Conservation (phyloP, 2,113 vertebrate genomes). For the Poecilia latipinna region DNA sequence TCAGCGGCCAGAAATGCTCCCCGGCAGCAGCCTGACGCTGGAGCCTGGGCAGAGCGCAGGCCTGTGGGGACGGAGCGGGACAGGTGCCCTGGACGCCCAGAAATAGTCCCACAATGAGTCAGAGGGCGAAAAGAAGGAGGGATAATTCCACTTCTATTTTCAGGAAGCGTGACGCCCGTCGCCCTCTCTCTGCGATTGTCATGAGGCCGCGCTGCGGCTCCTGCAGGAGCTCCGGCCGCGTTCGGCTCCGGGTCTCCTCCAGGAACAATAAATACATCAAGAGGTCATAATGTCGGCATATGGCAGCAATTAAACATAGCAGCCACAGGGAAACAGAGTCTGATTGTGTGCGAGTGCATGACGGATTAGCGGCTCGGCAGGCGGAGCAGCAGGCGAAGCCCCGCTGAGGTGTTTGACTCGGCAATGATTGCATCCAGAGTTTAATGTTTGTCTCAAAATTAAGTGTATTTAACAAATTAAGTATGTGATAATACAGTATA, state of each 20-base stretch:
- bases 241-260: slow-evolving; percentile 14
- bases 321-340: background rate
- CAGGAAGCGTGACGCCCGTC: slow-evolving; percentile 40
- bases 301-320: background rate
- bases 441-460: no score
- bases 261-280: slow-evolving; percentile 11
- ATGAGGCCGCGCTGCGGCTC: slow-evolving; percentile 29
- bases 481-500: no score
- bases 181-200: slow-evolving; percentile 52
- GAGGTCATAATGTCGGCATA: background rate
- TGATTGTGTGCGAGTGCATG: background rate
- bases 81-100: slow-evolving; percentile 70
- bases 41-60: background rate
- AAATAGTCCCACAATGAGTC: slow-evolving; percentile 78
- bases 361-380: slow-evolving; percentile 54
- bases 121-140: slow-evolving; percentile 66
- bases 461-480: no score
- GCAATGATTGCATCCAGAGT: background rate
- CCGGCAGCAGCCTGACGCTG: background rate
- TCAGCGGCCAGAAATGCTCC: background rate
- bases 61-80: slow-evolving; percentile 57
- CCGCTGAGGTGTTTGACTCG: slow-evolving; percentile 24
- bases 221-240: slow-evolving; percentile 41
- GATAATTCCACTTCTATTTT: slow-evolving; percentile 71
- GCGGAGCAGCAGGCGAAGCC: slow-evolving; percentile 17